These are phyloP conservation scores for Invenusta paracnida DNA, from an alignment of 2,888 invertebrate genomes.

Conservation along the genomic window DNA sequence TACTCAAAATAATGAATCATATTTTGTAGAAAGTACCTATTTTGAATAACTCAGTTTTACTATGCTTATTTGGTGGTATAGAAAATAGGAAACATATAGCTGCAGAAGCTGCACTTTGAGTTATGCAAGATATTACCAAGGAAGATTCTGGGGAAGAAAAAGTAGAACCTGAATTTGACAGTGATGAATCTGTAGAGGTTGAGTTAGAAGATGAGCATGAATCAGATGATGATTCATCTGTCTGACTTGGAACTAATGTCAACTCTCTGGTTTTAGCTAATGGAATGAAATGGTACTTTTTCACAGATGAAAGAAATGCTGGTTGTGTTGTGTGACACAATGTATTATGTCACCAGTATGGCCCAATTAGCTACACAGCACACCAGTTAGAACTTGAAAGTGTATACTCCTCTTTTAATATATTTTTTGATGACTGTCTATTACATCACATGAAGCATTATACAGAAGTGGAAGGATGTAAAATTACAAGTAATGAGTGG, in stretches of 20 bases:
- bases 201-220: background rate
- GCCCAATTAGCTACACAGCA: background rate
- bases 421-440: background rate
- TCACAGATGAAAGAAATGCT: background rate
- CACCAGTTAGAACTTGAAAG: background rate
- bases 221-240: too few relatives aligned
- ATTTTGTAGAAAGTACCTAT: too few relatives aligned
- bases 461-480: constrained; percentile 2
- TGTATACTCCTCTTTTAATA: background rate
- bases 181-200: background rate
- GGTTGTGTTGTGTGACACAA: background rate
- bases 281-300: background rate
- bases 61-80: background rate
- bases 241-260: background rate
- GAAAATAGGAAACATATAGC: background rate
- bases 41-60: background rate
- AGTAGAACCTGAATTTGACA: background rate
- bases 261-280: background rate
- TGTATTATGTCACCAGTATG: background rate
- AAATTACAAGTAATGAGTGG: background rate
- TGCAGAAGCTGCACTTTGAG: background rate
- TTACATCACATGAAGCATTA: constrained; percentile 23
- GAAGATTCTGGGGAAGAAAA: background rate
- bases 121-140: background rate
- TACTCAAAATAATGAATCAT: too few relatives aligned